Base-by-base conservation (phyloP, 2,113 vertebrate genomes). In the Poeciliopsis occidentalis region DNA sequence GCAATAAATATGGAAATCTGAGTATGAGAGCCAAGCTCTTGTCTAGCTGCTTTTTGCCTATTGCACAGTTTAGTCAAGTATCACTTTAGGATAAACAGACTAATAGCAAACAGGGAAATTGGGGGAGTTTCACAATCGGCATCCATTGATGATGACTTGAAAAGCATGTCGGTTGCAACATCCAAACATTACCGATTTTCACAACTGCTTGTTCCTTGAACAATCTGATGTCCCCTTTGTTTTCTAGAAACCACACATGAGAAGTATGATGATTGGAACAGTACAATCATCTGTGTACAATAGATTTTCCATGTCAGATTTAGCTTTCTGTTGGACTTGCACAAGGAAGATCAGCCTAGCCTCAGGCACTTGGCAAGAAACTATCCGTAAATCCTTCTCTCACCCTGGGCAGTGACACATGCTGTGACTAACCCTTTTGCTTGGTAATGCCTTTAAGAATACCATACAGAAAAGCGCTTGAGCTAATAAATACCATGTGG, bases 1-100 rank as follows among this genome's bases (percentile, higher is more conserved):
- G 93, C 89, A 95, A 94, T 94, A 94, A 93, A 94, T 94, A 94
- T 94, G 93, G 92, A 93, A 95, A 94, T 94, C 78, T 88, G 87
- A 86, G 91, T 75, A 90, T 87, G 89, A 91, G 88, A 92, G 89
- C 86, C 83, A 76, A 79, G 83, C 89, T 88, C 90, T 92, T 91
- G 86, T 90, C 86, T 85, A 70, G 82, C 76, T 83, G 76, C 82
- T 84, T 89, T 90, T 88, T 91, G 74, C 81, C 91, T 87, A 89
- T 91, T 88, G 86, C 85, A 86, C 83, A 87, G 84, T 91, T 91
- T 89, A 90, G 86, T 90, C 86, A 85, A 91, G 90, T 92, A 92
- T 93, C 87, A 89, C 82, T 90, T 91, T 81, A 88, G 87, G 85
- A 84, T 88, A 90, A 92, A 92, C 83, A 91, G 85, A 89, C 68